These are phyloP conservation scores for Illadopsis cleaveri DNA, from an alignment of 2,113 vertebrate species.

Conservation along the genomic window DNA sequence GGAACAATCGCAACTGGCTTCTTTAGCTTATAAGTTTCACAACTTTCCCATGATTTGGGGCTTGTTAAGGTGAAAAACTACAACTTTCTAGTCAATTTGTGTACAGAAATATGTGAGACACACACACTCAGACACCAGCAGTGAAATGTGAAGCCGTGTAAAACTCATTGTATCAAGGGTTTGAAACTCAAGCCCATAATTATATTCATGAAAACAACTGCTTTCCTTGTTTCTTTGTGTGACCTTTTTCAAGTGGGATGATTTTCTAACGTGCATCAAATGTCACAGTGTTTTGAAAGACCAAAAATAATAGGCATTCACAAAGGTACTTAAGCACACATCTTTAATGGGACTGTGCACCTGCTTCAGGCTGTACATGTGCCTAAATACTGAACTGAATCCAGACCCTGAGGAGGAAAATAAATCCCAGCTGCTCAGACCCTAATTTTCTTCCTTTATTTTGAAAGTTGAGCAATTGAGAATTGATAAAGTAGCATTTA, in stretches of 20 bases:
- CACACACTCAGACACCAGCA: neutral
- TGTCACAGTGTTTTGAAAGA: neutral
- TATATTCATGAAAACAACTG: neutral
- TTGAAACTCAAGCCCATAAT: neutral
- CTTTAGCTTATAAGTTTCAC: neutral
- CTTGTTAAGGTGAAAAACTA: neutral
- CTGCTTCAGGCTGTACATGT: neutral
- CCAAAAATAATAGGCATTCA: neutral
- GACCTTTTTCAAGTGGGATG: neutral
- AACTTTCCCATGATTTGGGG: neutral
- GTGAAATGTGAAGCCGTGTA: neutral
- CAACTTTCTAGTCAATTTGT: neutral
- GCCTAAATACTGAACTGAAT: neutral
- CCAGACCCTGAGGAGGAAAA: neutral
- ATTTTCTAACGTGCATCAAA: neutral
- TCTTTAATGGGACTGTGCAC: fast-evolving
- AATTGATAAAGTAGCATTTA: slow-evolving; percentile 23
- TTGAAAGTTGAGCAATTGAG: neutral
- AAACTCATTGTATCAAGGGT: neutral
- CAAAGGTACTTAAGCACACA: neutral
- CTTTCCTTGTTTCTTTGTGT: neutral
- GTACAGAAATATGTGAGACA: neutral
- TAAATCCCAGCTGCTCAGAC: neutral
- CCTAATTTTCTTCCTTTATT: neutral
- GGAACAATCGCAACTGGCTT: neutral